A percentile compares a stretch with the other conserved stretches of the same genome.
These are phyloP conservation scores for Coregonus suidteri DNA, from an alignment of 2,797 vertebrate species.

Conservation along the genomic window DNA sequence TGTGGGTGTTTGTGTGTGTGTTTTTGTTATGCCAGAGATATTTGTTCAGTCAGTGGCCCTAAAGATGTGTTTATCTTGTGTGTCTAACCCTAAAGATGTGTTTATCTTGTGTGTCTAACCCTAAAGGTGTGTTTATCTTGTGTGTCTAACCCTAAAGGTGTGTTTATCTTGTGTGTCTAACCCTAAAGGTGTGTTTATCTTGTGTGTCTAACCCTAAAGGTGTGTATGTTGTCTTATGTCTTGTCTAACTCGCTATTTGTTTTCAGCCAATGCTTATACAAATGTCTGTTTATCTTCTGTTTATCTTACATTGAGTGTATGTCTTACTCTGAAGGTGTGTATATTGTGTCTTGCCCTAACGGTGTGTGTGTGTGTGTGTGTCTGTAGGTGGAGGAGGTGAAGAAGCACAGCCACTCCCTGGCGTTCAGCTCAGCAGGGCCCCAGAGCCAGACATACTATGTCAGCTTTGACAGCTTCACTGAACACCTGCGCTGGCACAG, in stretches of 20 bases:
- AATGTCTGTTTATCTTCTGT: too few relatives aligned
- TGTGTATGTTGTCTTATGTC: too few relatives aligned
- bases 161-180: background rate
- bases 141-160: background rate
- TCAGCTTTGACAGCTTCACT: constrained; percentile 96
- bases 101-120: too few relatives aligned
- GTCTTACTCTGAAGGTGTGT: background rate
- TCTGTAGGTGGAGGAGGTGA: constrained; percentile 93
- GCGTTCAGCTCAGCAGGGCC: constrained; percentile 96
- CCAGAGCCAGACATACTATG: constrained; percentile 96
- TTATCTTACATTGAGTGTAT: too few relatives aligned
- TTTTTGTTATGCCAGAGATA: too few relatives aligned
- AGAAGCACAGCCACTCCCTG: constrained; percentile 97
- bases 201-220: background rate
- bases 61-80: background rate
- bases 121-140: background rate
- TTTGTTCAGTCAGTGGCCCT: background rate
- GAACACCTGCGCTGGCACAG: constrained; percentile 96
- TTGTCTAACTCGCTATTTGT: too few relatives aligned
- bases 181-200: background rate
- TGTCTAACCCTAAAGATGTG: background rate
- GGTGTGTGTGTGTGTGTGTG: background rate
- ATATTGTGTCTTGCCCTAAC: too few relatives aligned
- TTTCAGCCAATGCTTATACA: too few relatives aligned
- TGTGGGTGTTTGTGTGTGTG: too few relatives aligned